Evolutionary conservation across 2,113 vertebrate species (phyloP), one percentile per base, ranked within the genome.

Genomic region (Geococcyx californianus): DNA sequence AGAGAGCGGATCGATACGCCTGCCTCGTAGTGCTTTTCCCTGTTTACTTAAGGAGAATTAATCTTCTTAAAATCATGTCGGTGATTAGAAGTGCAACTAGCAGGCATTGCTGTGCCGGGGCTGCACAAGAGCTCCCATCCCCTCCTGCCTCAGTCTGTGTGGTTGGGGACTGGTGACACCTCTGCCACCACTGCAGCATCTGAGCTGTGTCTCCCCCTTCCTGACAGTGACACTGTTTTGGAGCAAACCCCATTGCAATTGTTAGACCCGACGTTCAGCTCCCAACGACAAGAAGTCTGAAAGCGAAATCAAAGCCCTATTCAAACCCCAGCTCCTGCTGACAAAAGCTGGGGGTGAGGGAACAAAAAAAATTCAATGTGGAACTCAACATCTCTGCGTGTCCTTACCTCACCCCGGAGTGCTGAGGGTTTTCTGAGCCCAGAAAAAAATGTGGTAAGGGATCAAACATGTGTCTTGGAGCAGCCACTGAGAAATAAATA

Each of bases 251-350:
- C 1, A 0, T 31, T 69, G 40, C 85, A 59, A 1, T 45, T 73
- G 74, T 54, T 59, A 55, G 75, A 77, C 36, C 33, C 2, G 2
- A 47, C 0, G 0, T 51, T 67, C 69, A 55, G 76, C 66, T 89
- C 58, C 33, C 87, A 77, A 34, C 0, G 21, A 80, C 58, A 58
- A 60, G 28, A 60, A 83, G 84, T 87, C 78, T 91, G 93, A 73
- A 69, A 88, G 79, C n/a, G 78, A 96, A 95, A 96, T 87, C 91
- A 78, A 93, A 91, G 90, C 78, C 6, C 21, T 16, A 86, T 73
- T 86, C 91, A 94, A 80, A 66, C 31, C 56, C 84, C 23, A 16
- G 82, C 74, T 93, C 74, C 87, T 69, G 62, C 89, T 91, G 89
- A 82, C 73, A 95, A 85, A 92, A 89, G 62, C 55, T 54, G 63